A percentile compares a stretch with the other conserved stretches of the same genome.
phyloP scores from a whole-genome alignment of 2,888 invertebrate genomes.

The Hemicrepidius hirtus region DNA sequence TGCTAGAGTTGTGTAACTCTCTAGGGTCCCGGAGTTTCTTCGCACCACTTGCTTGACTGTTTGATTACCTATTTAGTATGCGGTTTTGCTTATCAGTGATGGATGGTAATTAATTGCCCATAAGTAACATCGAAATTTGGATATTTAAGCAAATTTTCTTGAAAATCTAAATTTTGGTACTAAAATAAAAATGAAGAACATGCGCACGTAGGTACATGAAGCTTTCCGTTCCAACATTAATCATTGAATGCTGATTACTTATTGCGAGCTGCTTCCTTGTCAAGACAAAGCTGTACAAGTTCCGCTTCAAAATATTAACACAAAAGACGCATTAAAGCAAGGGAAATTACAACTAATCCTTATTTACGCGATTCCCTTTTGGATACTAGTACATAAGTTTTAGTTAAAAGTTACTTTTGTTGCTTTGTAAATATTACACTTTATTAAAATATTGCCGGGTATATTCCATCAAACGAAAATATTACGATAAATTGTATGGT shows the following conservation, averaged over 20 bases:
- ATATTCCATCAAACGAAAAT: no score
- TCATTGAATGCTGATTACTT: constrained; percentile 16
- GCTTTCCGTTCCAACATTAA: constrained; percentile 5
- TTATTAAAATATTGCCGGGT: no score
- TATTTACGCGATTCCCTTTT: constrained; percentile 1
- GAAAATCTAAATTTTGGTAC: background rate
- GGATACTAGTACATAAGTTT: background rate
- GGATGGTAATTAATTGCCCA: constrained; percentile 29
- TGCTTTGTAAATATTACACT: background rate
- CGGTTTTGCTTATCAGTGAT: constrained; percentile 26
- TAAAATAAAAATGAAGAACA: background rate
- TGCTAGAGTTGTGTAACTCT: constrained; percentile 9
- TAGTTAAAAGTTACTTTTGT: background rate
- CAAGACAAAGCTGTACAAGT: constrained; percentile 6
- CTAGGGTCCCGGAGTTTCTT: constrained; percentile 17
- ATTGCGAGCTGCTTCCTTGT: background rate
- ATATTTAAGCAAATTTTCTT: background rate
- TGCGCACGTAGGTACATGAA: background rate
- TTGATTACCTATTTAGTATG: constrained; percentile 28
- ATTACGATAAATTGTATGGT: no score
- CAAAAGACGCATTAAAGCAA: constrained; percentile 14
- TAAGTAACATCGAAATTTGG: background rate
- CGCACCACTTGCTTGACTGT: constrained; percentile 10
- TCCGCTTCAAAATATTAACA: background rate
- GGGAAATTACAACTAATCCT: constrained; percentile 17